These are phyloP conservation scores for Diadophis punctatus DNA, from an alignment of 2,113 vertebrate genomes.

Conservation along the genomic window DNA sequence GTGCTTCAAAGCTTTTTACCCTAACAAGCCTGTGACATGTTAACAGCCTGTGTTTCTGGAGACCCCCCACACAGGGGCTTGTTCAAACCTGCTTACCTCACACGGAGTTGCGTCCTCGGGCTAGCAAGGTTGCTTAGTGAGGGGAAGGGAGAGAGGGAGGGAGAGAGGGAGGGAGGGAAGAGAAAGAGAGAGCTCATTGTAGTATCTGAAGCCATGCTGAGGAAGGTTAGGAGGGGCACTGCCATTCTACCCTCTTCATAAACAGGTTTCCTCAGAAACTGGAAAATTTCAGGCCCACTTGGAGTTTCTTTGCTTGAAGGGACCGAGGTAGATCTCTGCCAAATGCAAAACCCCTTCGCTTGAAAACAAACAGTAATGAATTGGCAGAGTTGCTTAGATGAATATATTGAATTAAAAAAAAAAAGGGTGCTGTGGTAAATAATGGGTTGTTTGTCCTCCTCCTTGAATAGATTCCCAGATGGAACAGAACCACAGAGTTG, in stretches of 20 bases:
- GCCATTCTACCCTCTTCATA: no score
- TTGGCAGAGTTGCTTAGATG: background rate
- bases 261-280: background rate
- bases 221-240: background rate
- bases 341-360: background rate
- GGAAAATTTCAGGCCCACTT: background rate
- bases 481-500: background rate
- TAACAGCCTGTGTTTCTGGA: background rate
- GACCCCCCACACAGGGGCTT: background rate
- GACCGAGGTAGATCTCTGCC: background rate
- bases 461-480: background rate
- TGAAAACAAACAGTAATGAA: background rate
- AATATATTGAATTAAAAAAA: background rate
- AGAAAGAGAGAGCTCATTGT: background rate
- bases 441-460: background rate
- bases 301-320: background rate
- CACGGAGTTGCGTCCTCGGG: background rate
- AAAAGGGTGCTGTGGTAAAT: no score
- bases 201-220: background rate
- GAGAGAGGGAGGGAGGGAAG: background rate
- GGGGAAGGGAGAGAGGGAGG: background rate
- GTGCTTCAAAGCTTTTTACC: background rate
- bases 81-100: background rate
- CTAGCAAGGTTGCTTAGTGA: background rate
- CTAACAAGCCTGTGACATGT: constrained; percentile 17